Evolutionary conservation across 2,113 vertebrate genomes (phyloP).

Genomic region (Poeciliopsis prolifica): DNA sequence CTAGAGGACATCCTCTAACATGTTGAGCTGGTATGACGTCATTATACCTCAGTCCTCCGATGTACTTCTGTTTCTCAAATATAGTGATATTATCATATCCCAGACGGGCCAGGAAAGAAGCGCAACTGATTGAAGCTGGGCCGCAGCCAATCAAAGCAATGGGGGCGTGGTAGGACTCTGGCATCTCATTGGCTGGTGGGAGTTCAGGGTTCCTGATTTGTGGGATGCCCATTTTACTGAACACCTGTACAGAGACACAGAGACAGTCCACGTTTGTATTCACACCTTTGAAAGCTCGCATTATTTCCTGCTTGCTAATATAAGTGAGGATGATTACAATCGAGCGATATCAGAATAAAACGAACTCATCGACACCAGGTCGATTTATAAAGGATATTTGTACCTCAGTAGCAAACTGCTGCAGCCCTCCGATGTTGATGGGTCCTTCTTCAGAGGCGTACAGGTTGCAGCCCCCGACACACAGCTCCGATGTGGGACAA

Average conservation of each 20-base stretch:
- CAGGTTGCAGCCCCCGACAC: conserved; percentile 81
- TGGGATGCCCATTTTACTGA: conserved; percentile 73
- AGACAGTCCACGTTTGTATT: neutral
- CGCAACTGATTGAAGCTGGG: conserved; percentile 73
- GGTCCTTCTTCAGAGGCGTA: conserved; percentile 92
- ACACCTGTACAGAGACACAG: conserved; percentile 56
- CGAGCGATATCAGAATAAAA: neutral
- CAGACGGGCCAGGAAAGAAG: conserved; percentile 74
- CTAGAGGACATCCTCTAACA: neutral
- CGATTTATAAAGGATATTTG: neutral
- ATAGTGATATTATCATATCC: conserved; percentile 73
- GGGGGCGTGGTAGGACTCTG: conserved; percentile 59
- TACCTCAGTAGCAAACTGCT: conserved; percentile 97
- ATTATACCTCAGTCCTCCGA: conserved; percentile 70
- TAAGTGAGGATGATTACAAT: neutral
- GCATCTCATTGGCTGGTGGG: conserved; percentile 66
- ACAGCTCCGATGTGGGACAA: conserved; percentile 93
- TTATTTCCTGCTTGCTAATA: neutral
- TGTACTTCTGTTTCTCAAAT: conserved; percentile 74
- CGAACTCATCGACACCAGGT: too few relatives aligned
- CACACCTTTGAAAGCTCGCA: neutral
- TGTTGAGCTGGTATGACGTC: neutral
- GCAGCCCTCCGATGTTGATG: conserved; percentile 95
- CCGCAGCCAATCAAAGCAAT: conserved; percentile 76
- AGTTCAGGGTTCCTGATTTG: conserved; percentile 72